Evolutionary conservation across 2,888 invertebrate species (phyloP).

Genomic region (Microctonus brassicae): DNA sequence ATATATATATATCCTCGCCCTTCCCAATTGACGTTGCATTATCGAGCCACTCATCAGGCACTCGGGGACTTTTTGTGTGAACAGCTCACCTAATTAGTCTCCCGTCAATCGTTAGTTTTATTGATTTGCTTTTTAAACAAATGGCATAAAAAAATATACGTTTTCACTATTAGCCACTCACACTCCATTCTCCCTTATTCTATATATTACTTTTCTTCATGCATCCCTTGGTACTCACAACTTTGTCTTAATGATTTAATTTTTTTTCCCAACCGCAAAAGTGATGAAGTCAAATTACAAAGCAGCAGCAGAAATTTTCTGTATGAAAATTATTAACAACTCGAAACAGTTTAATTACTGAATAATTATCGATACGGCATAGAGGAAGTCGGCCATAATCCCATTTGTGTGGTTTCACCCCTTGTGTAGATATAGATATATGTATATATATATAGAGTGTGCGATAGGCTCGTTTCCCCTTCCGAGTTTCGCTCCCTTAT

Average conservation of each 20-base stretch:
- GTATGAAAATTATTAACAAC: slow-evolving; percentile 20
- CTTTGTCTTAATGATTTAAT: background rate
- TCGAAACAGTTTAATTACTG: slow-evolving; percentile 22
- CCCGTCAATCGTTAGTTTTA: slow-evolving; percentile 38
- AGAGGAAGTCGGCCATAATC: background rate
- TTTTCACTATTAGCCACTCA: background rate
- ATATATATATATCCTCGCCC: background rate
- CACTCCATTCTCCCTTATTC: background rate
- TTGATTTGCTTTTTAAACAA: slow-evolving; percentile 25
- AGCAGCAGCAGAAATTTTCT: background rate
- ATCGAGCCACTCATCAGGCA: slow-evolving; percentile 6
- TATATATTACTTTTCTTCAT: background rate
- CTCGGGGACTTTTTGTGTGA: slow-evolving; percentile 28
- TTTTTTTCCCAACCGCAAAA: background rate
- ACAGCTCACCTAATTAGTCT: slow-evolving; percentile 39
- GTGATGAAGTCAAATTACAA: background rate
- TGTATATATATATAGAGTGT: no score
- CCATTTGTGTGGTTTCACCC: background rate
- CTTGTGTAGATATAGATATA: background rate
- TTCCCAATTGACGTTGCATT: slow-evolving; percentile 4
- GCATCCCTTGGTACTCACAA: background rate
- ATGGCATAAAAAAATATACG: background rate
- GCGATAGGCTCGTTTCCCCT: no score
- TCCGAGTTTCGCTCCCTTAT: no score
- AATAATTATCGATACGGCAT: background rate